These are phyloP conservation scores for Donacobius atricapilla DNA, from an alignment of 2,113 vertebrate species.

Conservation along the genomic window DNA sequence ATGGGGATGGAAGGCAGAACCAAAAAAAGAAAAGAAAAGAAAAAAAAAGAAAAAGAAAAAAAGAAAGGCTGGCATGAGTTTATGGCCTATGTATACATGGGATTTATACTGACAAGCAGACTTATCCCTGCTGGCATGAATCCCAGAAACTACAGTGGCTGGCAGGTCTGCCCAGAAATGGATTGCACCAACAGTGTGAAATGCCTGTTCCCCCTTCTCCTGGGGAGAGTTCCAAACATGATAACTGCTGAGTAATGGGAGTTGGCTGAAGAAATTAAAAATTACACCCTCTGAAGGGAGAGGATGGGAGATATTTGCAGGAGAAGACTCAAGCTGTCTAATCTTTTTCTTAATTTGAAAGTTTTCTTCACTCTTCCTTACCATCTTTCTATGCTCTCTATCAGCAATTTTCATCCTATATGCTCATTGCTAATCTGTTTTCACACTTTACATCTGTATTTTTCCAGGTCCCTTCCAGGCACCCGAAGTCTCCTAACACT, in stretches of 20 bases:
- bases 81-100: slow-evolving; percentile 29
- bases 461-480: not conserved
- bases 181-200: slow-evolving; percentile 33
- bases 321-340: not conserved
- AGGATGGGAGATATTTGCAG: not conserved
- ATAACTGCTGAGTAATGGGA: slow-evolving; percentile 58
- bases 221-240: slow-evolving; percentile 18
- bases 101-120: slow-evolving; percentile 53
- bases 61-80: not conserved
- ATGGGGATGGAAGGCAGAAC: not conserved
- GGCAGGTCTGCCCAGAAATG: slow-evolving; percentile 44
- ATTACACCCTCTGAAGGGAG: not conserved
- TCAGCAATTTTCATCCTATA: not conserved
- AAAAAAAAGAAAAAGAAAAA: not conserved
- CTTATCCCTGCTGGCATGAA: slow-evolving; percentile 22
- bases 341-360: not conserved
- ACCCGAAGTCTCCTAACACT: not conserved
- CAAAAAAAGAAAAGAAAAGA: not conserved
- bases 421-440: not conserved
- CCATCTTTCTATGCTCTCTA: not conserved
- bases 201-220: slow-evolving; percentile 5
- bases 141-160: slow-evolving; percentile 51
- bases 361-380: not conserved
- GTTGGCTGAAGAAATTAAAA: slow-evolving; percentile 32
- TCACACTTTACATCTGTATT: not conserved